Evolutionary conservation across 2,797 vertebrate genomes (phyloP).

Genomic region (Myotis daubentonii): DNA sequence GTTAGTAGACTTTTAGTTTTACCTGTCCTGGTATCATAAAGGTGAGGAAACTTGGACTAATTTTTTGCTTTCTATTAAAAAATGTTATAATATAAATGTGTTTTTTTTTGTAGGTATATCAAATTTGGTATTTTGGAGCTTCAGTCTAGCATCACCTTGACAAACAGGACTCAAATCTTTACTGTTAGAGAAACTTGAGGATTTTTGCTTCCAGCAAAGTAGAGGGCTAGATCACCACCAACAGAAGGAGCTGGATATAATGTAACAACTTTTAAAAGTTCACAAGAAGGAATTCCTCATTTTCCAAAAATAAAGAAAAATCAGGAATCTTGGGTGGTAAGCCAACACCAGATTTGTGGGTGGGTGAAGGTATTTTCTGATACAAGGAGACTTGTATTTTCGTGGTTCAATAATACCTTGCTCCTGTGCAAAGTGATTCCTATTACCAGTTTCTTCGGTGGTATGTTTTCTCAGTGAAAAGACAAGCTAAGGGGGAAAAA

Average conservation of each 20-base stretch:
- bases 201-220: not conserved
- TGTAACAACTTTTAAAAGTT: conserved; percentile 24
- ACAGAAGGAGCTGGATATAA: not conserved
- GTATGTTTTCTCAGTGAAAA: conserved; percentile 29
- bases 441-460: not conserved
- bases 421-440: not conserved
- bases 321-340: not conserved
- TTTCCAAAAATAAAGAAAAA: conserved; percentile 20
- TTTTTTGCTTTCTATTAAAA: conserved; percentile 3
- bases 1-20: not conserved
- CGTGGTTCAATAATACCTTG: not conserved
- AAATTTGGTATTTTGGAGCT: not conserved
- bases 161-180: not conserved
- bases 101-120: not conserved
- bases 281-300: not conserved
- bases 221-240: not conserved
- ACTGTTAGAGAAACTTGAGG: not conserved
- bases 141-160: not conserved
- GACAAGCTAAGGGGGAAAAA: not conserved
- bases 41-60: not conserved
- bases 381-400: not conserved
- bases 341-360: not conserved
- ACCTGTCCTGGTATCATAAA: not conserved
- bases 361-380: not conserved
- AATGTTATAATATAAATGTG: not conserved